These are phyloP conservation scores for Adineta ricciae DNA, from an alignment of 2,888 invertebrate genomes.

Conservation along the genomic window DNA sequence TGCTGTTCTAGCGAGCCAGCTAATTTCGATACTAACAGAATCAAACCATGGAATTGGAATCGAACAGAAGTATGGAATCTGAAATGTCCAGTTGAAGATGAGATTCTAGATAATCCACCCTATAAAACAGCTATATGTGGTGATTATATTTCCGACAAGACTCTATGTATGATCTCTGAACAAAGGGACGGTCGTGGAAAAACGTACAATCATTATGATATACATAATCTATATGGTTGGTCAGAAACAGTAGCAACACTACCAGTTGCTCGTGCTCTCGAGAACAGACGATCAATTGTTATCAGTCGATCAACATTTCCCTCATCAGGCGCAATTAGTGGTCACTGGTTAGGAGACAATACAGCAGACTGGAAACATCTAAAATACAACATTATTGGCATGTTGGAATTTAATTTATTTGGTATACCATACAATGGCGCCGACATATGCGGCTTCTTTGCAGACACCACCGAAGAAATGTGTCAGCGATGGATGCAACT, in stretches of 20 bases:
- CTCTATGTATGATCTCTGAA: conserved; percentile 31
- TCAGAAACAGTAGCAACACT: conserved; percentile 64
- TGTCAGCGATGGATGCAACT: conserved; percentile 37
- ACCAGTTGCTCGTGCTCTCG: conserved; percentile 34
- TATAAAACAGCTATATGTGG: conserved; percentile 36
- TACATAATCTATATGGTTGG: conserved; percentile 68
- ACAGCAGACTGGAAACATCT: conserved; percentile 59
- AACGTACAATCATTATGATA: conserved; percentile 58
- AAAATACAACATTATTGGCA: conserved; percentile 36
- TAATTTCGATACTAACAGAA: conserved; percentile 37
- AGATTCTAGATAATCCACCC: conserved; percentile 42
- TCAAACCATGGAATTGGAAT: conserved; percentile 29
- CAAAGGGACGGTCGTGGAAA: conserved; percentile 27
- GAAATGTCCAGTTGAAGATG: conserved; percentile 40
- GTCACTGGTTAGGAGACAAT: conserved; percentile 76
- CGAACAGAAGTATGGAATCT: conserved; percentile 43
- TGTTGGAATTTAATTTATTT: conserved; percentile 45
- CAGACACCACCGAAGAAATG: conserved; percentile 34
- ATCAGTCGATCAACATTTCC: conserved; percentile 47
- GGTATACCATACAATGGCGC: conserved; percentile 42
- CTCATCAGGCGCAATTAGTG: conserved; percentile 45
- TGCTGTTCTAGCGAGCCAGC: conserved; percentile 48
- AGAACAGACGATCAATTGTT: conserved; percentile 42
- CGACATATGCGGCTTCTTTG: conserved; percentile 37
- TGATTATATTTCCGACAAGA: conserved; percentile 26